phyloP scores from a whole-genome alignment of 2,113 vertebrate species.

The Micronisus gabar region DNA sequence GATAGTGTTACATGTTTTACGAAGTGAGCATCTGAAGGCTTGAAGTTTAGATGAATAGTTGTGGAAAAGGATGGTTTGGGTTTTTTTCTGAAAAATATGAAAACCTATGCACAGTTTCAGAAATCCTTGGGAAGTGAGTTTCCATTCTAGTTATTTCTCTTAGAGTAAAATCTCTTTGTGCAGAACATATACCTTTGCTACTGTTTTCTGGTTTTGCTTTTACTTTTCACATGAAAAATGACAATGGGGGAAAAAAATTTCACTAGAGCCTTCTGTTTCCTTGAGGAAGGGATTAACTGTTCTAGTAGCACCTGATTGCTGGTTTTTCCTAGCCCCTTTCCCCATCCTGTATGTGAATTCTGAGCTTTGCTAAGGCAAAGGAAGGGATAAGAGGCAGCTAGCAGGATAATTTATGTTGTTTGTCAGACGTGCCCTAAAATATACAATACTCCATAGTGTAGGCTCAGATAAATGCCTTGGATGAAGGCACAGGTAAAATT shows the following conservation, averaged over 20 bases:
- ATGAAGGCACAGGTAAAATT: neutral
- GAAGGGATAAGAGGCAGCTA: neutral
- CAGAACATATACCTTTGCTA: neutral
- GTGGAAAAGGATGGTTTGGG: neutral
- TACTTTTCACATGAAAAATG: neutral
- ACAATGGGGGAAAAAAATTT: neutral
- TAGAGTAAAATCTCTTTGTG: neutral
- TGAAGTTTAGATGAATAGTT: neutral
- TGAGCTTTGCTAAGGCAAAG: neutral
- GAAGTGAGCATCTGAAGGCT: rapidly evolving
- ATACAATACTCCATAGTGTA: no score
- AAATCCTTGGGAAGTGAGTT: neutral
- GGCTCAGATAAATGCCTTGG: neutral
- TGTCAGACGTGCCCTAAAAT: neutral
- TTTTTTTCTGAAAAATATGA: neutral
- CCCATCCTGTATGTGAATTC: neutral
- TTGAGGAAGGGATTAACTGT: neutral
- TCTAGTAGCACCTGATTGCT: neutral
- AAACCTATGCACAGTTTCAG: neutral
- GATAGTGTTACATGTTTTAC: neutral
- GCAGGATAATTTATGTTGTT: neutral
- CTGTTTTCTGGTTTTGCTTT: neutral
- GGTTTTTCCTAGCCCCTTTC: neutral
- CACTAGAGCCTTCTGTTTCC: neutral
- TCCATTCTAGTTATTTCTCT: neutral